These are phyloP conservation scores for Paramuricea clavata DNA, from an alignment of 92 coral and sea anemone species.

Conservation along the genomic window DNA sequence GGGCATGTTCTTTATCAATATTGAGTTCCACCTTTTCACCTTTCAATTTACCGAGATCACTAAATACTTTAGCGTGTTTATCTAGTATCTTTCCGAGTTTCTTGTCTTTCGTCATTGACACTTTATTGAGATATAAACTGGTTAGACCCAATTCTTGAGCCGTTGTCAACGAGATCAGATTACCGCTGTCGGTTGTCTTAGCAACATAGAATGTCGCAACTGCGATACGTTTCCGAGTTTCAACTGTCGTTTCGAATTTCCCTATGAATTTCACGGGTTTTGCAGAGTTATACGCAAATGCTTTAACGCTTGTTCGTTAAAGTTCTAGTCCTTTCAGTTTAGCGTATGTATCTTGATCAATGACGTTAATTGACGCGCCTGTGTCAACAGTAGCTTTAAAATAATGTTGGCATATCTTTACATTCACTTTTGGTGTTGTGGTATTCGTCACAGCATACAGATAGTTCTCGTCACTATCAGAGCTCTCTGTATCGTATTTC, in stretches of 20 bases:
- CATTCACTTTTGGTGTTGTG: background rate
- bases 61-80: too few species aligned
- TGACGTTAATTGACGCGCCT: background rate
- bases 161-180: too few species aligned
- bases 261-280: background rate
- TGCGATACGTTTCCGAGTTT: slow-evolving; percentile 2
- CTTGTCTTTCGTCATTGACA: too few species aligned
- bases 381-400: slow-evolving; percentile 2
- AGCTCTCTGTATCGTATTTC: background rate
- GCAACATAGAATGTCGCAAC: too few species aligned
- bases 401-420: background rate
- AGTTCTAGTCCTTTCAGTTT: background rate
- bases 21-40: too few species aligned
- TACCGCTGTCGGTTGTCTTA: too few species aligned
- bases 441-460: background rate
- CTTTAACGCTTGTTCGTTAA: background rate
- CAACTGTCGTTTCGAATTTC: background rate
- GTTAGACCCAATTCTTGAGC: too few species aligned
- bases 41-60: too few species aligned
- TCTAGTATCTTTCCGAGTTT: too few species aligned
- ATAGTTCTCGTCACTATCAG: background rate
- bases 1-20: too few species aligned
- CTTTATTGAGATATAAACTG: too few species aligned
- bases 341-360: background rate
- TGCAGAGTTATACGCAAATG: background rate